Percentiles rank a stretch among this genome's conserved stretches.
Evolutionary conservation across 2,113 vertebrate genomes (phyloP).

Genomic region (Poeciliopsis turrubarensis): DNA sequence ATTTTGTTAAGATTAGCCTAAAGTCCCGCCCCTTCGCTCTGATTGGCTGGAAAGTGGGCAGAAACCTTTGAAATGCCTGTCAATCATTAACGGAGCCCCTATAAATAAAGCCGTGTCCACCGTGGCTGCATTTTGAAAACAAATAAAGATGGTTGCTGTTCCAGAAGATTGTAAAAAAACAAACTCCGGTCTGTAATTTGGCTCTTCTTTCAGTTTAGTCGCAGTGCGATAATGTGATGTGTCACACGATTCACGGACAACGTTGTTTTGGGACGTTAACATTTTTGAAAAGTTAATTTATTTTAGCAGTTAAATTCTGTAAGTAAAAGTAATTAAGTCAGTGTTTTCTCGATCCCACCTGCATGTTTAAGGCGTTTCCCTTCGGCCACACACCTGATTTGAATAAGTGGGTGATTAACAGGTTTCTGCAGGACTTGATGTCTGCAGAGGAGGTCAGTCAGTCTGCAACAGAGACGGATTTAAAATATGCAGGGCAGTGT

Average conservation of each 20-base stretch:
- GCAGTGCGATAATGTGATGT: background rate
- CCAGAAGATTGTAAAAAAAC: background rate
- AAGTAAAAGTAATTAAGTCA: background rate
- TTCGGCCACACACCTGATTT: no score
- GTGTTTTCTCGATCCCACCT: no score
- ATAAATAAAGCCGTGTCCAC: background rate
- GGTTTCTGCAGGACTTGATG: no score
- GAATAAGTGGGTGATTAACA: no score
- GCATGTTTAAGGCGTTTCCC: no score
- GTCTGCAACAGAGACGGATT: no score
- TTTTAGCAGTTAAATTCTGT: background rate
- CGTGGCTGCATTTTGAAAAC: background rate
- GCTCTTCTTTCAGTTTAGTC: background rate
- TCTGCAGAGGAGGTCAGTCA: no score
- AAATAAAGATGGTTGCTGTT: background rate
- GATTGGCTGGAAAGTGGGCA: slow-evolving; percentile 73
- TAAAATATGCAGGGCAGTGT: no score
- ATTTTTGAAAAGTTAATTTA: background rate
- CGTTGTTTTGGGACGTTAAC: background rate
- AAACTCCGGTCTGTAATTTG: background rate
- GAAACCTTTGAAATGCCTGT: slow-evolving; percentile 40
- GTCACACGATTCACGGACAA: background rate
- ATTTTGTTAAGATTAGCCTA: slow-evolving; percentile 78
- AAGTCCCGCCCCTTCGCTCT: slow-evolving; percentile 52
- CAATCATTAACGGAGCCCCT: slow-evolving; percentile 42